These are phyloP conservation scores for Sylvilagus bachmani DNA, from an alignment of 2,113 vertebrate genomes.

Conservation along the genomic window DNA sequence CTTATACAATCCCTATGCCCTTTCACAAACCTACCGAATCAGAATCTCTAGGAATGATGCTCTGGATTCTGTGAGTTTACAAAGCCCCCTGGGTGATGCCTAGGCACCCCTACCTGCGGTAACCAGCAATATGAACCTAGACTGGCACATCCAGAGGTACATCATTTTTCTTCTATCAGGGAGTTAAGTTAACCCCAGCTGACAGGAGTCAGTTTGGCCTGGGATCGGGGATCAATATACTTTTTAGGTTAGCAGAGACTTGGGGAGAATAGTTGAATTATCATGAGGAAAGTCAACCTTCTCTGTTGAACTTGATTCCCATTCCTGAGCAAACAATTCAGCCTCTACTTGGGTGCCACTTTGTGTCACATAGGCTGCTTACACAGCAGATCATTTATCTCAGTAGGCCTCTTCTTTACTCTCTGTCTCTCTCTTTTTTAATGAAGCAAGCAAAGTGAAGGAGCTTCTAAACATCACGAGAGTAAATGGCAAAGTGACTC, in stretches of 20 bases:
- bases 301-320: background rate
- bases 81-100: background rate
- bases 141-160: background rate
- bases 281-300: background rate
- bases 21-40: background rate
- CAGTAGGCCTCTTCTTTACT: background rate
- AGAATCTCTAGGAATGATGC: background rate
- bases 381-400: background rate
- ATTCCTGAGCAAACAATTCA: conserved; percentile 1
- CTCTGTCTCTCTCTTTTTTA: background rate
- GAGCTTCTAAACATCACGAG: background rate
- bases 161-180: conserved; percentile 20
- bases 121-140: background rate
- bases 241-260: background rate
- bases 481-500: background rate
- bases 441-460: conserved; percentile 16
- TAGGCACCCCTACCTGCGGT: background rate
- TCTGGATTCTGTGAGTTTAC: background rate
- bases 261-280: conserved; percentile 23
- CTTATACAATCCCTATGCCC: background rate
- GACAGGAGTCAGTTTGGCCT: background rate
- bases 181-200: background rate
- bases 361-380: background rate
- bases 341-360: background rate
- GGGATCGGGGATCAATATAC: background rate